These are phyloP conservation scores for Sigmodon hispidus DNA, from an alignment of 2,113 vertebrate species.

Conservation along the genomic window DNA sequence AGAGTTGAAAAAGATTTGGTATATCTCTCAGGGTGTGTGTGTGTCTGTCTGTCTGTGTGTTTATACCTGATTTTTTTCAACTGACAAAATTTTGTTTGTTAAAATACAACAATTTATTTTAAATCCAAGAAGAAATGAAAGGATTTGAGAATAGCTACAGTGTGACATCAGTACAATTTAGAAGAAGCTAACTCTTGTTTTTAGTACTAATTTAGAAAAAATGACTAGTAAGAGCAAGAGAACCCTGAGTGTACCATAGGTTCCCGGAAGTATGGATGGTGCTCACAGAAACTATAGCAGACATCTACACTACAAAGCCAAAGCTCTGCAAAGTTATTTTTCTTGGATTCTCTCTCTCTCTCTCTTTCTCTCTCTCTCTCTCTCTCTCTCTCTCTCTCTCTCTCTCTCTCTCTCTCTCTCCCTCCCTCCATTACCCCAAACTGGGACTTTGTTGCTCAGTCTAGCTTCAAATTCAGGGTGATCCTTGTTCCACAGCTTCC, in stretches of 20 bases:
- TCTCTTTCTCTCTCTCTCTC: background rate
- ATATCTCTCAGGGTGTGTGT: background rate
- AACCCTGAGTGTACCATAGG: background rate
- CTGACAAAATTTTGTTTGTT: background rate
- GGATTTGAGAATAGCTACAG: background rate
- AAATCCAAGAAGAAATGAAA: background rate
- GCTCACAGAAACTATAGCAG: background rate
- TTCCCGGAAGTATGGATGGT: background rate
- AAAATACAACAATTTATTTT: background rate
- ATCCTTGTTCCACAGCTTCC: background rate
- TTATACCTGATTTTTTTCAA: background rate
- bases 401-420: no score
- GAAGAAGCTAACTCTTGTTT: background rate
- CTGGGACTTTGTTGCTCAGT: background rate
- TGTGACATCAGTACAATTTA: background rate
- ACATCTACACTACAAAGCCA: no score
- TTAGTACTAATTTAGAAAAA: background rate
- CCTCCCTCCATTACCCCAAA: no score
- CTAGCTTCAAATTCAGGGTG: background rate
- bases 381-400: no score
- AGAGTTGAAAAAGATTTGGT: background rate
- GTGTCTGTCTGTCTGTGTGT: background rate
- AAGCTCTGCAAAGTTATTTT: background rate
- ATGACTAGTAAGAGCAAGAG: background rate
- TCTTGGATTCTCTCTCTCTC: background rate